Evolutionary conservation across 2,888 invertebrate species (phyloP).

Genomic region (Chloromyia formosa): DNA sequence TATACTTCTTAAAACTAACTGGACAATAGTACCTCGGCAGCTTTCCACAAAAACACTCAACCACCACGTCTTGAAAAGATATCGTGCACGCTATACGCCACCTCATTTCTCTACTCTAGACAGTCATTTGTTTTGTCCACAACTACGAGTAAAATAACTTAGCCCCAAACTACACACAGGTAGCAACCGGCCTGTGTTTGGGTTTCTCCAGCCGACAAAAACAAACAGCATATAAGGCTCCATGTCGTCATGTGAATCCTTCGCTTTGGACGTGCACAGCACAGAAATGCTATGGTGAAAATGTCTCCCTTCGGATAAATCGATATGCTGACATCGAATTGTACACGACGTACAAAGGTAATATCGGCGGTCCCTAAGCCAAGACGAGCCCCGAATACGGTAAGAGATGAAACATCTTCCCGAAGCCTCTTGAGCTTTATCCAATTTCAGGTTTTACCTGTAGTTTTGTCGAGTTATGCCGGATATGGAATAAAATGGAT

Average conservation of each 20-base stretch:
- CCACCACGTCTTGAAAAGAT: too few relatives aligned
- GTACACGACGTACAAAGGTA: constrained; percentile 35
- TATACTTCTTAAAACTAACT: too few relatives aligned
- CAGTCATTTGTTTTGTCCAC: constrained; percentile 16
- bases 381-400: not conserved
- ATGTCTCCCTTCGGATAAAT: constrained; percentile 38
- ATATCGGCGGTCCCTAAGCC: constrained; percentile 42
- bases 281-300: not conserved
- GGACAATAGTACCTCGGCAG: too few relatives aligned
- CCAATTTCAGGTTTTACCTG: constrained; percentile 49
- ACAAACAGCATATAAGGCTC: too few relatives aligned
- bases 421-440: constrained; percentile 48
- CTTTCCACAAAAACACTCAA: too few relatives aligned
- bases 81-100: not conserved
- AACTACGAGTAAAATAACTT: too few relatives aligned
- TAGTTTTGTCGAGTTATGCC: constrained; percentile 40
- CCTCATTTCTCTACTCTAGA: constrained; percentile 19
- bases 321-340: constrained; percentile 47
- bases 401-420: not conserved
- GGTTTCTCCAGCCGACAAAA: too few relatives aligned
- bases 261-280: not conserved
- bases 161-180: too few relatives aligned
- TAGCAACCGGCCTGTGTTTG: too few relatives aligned
- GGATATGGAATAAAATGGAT: constrained; percentile 46
- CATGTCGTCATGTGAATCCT: not conserved